Evolutionary conservation across 1,140 invertebrate species (phyloP), one percentile per base, ranked within the genome.

Genomic region (Papilio glaucus): DNA sequence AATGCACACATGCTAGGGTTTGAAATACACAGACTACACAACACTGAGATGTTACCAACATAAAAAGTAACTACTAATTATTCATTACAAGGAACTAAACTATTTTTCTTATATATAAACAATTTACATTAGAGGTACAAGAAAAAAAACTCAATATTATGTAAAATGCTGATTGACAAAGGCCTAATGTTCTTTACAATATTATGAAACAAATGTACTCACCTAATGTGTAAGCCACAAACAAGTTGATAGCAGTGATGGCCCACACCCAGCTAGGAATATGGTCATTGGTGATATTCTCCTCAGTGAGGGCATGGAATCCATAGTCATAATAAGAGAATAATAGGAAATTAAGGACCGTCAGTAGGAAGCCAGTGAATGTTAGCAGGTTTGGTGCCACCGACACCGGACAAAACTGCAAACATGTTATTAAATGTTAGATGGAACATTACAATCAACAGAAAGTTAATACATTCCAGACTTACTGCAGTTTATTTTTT

Each of bases 341-440:
- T 75, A 99, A 92, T 24, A 98, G 80, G 85, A 98, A 98, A 88
- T 98, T 99, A 37, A 96, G 87, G 10, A 99, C 96, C 45, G 99
- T 99, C 84, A 99, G 96, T 57, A 99, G 93, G 82, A 99, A 98
- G 61, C 99, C 99, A 80, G 95, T 94, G 85, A 99, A 98, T 70
- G 99, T 99, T 72, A 99, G 94, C 62, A 99, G 93, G 94, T 99
- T 99, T 57, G 99, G 99, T 24, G 99, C 99, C 81, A 99, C 94
- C 97, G 97, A 99, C 94, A 93, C 96, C 76, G 97, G 98, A 93
- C 97, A 97, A 81, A 96, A 96, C 97, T 98, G 94, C 45, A 96
- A 96, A 74, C 77, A 88, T 77, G 75, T 80, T 79, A 83, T 71
- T 78, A 67, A 60, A 61, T 69, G 79, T 77, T 77, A 74, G 42